phyloP scores from a whole-genome alignment of 2,888 invertebrate species.

The Lacanobia wlatinum region DNA sequence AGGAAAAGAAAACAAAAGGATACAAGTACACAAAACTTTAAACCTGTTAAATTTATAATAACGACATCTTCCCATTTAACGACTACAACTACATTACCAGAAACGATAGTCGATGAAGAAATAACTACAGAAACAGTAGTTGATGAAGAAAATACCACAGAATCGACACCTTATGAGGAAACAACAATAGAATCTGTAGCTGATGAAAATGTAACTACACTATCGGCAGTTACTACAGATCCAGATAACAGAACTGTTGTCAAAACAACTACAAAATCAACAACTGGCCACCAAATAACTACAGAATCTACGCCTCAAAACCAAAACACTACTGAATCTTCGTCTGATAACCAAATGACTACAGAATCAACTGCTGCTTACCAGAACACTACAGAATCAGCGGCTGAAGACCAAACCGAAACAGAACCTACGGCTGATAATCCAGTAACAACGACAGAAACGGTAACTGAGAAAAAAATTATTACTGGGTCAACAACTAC shows the following conservation, averaged over 20 bases:
- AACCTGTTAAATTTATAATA: not conserved
- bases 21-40: not conserved
- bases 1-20: slow-evolving; percentile 12
- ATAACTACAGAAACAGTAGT: not conserved
- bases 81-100: not conserved
- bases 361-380: not conserved
- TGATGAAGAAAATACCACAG: not conserved
- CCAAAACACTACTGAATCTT: no score
- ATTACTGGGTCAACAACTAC: not conserved
- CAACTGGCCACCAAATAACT: not conserved
- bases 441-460: not conserved
- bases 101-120: not conserved
- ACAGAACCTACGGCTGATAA: not conserved
- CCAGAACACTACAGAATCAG: not conserved
- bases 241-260: rapidly evolving
- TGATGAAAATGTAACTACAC: not conserved
- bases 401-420: not conserved
- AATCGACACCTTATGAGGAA: not conserved
- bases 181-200: not conserved
- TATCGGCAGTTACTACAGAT: not conserved
- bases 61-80: not conserved
- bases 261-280: no score
- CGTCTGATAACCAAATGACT: not conserved
- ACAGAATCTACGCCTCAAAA: not conserved
- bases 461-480: not conserved